These are phyloP conservation scores for Sebastes itinus DNA, from an alignment of 2,797 vertebrate species.

Conservation along the genomic window DNA sequence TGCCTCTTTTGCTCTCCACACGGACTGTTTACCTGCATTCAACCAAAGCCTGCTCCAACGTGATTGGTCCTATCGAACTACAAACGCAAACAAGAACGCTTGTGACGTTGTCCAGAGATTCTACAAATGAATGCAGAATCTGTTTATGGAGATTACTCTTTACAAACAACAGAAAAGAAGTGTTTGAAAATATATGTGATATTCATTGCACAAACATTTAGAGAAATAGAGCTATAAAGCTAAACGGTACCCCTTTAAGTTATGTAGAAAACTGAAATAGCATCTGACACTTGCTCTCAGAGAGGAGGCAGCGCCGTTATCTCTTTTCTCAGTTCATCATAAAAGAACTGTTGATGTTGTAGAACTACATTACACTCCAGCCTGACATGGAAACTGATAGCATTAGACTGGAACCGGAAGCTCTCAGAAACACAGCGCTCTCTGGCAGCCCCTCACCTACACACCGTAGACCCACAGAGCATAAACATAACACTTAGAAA, in stretches of 20 bases:
- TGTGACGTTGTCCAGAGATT: too few relatives aligned
- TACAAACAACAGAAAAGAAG: background rate
- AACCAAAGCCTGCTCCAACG: too few relatives aligned
- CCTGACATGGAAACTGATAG: background rate
- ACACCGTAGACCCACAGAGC: constrained; percentile 8
- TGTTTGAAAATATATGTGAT: background rate
- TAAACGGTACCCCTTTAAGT: background rate
- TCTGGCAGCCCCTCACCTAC: constrained; percentile 33
- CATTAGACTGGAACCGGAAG: background rate
- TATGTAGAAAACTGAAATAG: background rate
- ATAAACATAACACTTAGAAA: constrained; percentile 45
- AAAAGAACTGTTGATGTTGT: constrained; percentile 15
- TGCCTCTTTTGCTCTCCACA: too few relatives aligned
- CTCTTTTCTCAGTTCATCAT: background rate
- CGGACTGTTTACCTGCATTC: too few relatives aligned
- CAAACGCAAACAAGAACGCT: too few relatives aligned
- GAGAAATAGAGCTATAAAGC: background rate
- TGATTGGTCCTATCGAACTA: too few relatives aligned
- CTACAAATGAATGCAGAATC: too few relatives aligned
- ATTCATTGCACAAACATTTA: background rate
- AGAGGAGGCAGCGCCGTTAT: background rate
- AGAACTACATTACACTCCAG: background rate
- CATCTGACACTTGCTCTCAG: background rate
- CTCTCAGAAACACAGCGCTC: constrained; percentile 5
- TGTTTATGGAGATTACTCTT: too few relatives aligned